Percentiles rank a stretch among this genome's conserved stretches.
These are phyloP conservation scores for Triops cancriformis DNA, from an alignment of 1,140 invertebrate genomes.

Conservation along the genomic window DNA sequence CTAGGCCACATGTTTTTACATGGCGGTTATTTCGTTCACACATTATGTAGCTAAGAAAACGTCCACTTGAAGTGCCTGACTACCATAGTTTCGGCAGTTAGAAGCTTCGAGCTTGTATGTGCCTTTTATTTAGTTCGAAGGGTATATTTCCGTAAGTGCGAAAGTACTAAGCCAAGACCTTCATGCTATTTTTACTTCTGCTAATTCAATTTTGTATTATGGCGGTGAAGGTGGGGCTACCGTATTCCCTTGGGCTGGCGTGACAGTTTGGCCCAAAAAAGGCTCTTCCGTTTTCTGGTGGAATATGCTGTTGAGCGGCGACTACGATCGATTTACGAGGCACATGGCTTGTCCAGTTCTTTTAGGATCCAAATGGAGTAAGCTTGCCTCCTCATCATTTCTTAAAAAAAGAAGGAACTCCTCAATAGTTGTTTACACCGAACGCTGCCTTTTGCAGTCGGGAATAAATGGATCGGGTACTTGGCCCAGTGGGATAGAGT, in stretches of 20 bases:
- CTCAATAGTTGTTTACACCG: neutral
- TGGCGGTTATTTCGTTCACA: no score
- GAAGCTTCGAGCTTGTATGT: no score
- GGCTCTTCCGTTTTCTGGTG: conserved; percentile 27
- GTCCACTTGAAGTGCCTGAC: no score
- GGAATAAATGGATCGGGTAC: neutral
- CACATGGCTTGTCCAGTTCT: conserved; percentile 29
- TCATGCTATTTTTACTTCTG: no score
- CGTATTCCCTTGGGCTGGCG: conserved; percentile 26
- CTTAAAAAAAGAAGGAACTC: neutral
- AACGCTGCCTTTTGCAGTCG: neutral
- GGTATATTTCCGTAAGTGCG: no score
- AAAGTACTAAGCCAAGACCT: no score
- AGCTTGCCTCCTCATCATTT: neutral
- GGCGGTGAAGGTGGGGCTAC: conserved; percentile 22
- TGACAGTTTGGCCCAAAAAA: conserved; percentile 23
- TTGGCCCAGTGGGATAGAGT: neutral
- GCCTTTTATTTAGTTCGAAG: no score
- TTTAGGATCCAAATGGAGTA: conserved; percentile 28
- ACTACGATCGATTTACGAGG: conserved; percentile 5
- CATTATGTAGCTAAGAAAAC: no score
- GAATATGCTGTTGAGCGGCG: conserved; percentile 24
- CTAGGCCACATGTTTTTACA: no score
- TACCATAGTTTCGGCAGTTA: no score
- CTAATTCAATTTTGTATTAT: neutral